Percentiles rank a stretch among this genome's conserved stretches.
Conservation (phyloP, 2,113 vertebrate genomes). For the Lagopus muta region DNA sequence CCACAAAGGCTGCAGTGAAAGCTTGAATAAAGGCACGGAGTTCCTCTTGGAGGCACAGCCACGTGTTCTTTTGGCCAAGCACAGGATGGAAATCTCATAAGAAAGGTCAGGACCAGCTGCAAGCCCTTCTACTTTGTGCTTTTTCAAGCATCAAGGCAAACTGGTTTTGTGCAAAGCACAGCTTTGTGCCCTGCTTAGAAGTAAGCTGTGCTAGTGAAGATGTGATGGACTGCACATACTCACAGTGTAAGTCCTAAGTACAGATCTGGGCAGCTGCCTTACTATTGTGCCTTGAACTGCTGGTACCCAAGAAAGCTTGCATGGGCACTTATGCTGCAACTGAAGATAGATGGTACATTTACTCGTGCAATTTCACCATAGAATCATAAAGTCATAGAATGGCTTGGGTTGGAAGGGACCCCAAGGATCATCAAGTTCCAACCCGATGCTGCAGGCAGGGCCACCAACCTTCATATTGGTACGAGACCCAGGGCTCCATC, state of each 20-base stretch:
- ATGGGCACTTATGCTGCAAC: background rate
- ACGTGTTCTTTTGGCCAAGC: background rate
- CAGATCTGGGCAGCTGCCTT: background rate
- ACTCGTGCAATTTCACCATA: background rate
- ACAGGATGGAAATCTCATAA: background rate
- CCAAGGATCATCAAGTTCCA: too few relatives aligned
- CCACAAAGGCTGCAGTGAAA: background rate
- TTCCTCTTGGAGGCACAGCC: background rate
- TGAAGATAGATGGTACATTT: background rate
- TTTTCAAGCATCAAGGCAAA: background rate
- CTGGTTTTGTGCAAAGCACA: background rate
- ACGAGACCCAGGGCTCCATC: too few relatives aligned
- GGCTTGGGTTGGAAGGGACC: too few relatives aligned
- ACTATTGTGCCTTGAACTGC: background rate
- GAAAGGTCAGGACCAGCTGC: background rate
- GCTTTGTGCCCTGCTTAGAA: background rate
- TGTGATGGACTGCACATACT: background rate
- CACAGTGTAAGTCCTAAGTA: background rate
- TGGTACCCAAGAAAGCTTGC: background rate
- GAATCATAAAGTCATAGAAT: too few relatives aligned
- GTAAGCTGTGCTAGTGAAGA: background rate
- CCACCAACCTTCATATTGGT: too few relatives aligned
- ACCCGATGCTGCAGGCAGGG: too few relatives aligned
- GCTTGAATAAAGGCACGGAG: background rate
- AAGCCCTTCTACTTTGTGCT: background rate